Evolutionary conservation across 2,888 invertebrate species (phyloP).

Genomic region (Cryptophagus acutangulus): DNA sequence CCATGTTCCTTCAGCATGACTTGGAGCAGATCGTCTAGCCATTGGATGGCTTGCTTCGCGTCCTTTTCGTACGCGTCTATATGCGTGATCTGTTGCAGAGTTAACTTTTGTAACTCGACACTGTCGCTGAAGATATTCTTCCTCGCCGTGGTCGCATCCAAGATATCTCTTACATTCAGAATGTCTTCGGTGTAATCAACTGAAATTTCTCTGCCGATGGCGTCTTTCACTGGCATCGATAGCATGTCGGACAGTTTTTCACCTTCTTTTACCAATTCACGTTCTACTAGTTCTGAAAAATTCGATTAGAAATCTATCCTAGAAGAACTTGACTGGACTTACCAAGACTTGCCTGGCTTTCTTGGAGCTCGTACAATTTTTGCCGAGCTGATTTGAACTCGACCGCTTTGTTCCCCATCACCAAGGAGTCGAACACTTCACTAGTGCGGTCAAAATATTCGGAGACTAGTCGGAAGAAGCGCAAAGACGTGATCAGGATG

Average conservation of each 20-base stretch:
- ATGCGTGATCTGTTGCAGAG: conserved; percentile 72
- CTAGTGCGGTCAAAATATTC: conserved; percentile 67
- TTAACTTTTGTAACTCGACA: conserved; percentile 69
- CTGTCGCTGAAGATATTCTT: conserved; percentile 70
- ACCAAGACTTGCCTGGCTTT: conserved; percentile 59
- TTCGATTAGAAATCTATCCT: not conserved
- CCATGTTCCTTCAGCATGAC: conserved; percentile 65
- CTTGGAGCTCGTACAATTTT: conserved; percentile 57
- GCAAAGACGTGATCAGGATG: conserved; percentile 66
- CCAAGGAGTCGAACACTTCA: conserved; percentile 62
- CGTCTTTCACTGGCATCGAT: conserved; percentile 74
- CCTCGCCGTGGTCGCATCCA: conserved; percentile 64
- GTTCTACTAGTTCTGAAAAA: conserved; percentile 59
- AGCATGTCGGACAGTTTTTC: conserved; percentile 73
- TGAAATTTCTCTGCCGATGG: conserved; percentile 64
- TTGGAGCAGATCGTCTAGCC: conserved; percentile 71
- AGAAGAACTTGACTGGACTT: conserved; percentile 26
- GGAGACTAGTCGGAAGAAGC: conserved; percentile 70
- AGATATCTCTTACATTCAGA: conserved; percentile 64
- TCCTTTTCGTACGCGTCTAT: conserved; percentile 73
- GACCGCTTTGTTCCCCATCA: conserved; percentile 57
- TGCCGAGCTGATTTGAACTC: conserved; percentile 55
- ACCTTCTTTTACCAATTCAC: conserved; percentile 66
- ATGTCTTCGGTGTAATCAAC: conserved; percentile 70
- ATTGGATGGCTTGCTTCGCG: conserved; percentile 67